Base-by-base conservation (phyloP, 2,113 vertebrate genomes). In the Triplophysa dalaica region DNA sequence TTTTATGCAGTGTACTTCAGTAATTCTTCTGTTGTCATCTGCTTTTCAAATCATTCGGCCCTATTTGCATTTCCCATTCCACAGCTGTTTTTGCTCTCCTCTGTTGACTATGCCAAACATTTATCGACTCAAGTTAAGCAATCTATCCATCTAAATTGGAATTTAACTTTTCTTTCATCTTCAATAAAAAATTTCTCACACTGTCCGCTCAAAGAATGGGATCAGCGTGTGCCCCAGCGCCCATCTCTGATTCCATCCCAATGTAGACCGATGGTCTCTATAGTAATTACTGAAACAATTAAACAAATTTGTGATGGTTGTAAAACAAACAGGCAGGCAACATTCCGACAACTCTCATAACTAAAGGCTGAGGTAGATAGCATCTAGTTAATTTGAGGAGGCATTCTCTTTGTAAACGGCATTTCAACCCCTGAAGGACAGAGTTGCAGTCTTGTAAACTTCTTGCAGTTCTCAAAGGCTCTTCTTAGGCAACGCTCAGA, bases 281-380 rank as follows among this genome's bases (percentile, higher is more conserved):
- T 81, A 83, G 82, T 69, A 79, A 87, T 82, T 76, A 85, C 68
- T 62, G 50, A 87, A 87, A 86, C 81, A 85, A 85, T 91, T 85
- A 78, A 77, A 64, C 54, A 69, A 75, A 68, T 58, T 62, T 22
- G 66, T 70, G 84, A 72, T 74, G 75, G 63, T 56, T 45, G 6
- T 65, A 69, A 81, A 75, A 88, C 87, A 85, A 88, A 86, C 77
- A 84, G 73, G 38, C 58, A 70, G 81, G 81, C 64, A 77, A 62
- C 48, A 17, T 67, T 43, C 48, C 61, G 75, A 78, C 81, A 29
- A 77, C 64, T 77, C 50, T 68, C 70, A 83, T 89, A 82, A 90
- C 83, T 89, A 84, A 82, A 38, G 60, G 62, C 77, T 24, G 24
- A 70, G 67, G 19, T 52, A 69, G 62, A 75, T 77, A 33, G 67